Conservation (phyloP, 2,113 vertebrate genomes). For the Forbesichthys papilliferus region DNA sequence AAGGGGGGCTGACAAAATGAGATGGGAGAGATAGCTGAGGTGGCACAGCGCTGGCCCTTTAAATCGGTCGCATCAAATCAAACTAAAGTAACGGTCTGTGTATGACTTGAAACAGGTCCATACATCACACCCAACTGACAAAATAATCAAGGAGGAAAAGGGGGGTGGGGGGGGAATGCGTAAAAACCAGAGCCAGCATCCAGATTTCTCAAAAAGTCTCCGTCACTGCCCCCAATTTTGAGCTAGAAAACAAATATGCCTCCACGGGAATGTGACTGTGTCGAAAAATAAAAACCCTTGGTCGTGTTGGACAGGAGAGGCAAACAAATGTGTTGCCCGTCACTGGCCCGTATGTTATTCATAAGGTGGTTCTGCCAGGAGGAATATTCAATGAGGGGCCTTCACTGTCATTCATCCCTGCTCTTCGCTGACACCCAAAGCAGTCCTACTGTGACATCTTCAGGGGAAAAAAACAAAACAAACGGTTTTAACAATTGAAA, state of each 20-base stretch:
- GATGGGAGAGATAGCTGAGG: conserved; percentile 70
- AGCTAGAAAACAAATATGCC: conserved; percentile 41
- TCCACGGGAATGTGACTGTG: conserved; percentile 24
- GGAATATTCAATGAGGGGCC: conserved; percentile 71
- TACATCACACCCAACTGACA: conserved; percentile 70
- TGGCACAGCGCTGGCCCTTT: conserved; percentile 61
- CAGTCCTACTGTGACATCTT: conserved; percentile 5
- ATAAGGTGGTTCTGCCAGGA: conserved; percentile 42
- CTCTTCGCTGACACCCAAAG: conserved; percentile 55
- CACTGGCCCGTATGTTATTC: conserved; percentile 60
- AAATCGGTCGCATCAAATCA: conserved; percentile 80
- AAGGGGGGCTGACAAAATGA: conserved; percentile 56
- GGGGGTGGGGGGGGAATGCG: not conserved
- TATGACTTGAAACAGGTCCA: conserved; percentile 65
- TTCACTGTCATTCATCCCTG: conserved; percentile 56
- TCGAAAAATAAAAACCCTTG: conserved; percentile 41
- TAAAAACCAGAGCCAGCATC: conserved; percentile 17
- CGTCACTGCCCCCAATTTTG: conserved; percentile 2
- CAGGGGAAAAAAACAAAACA: not conserved
- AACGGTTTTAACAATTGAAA: not conserved
- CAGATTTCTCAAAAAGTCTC: conserved; percentile 45
- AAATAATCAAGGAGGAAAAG: conserved; percentile 66
- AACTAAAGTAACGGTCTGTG: conserved; percentile 64
- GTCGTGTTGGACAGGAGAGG: not conserved
- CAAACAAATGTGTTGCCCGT: conserved; percentile 57